Evolutionary conservation across 2,888 invertebrate species (phyloP).

Genomic region (Steinernema scapterisci): DNA sequence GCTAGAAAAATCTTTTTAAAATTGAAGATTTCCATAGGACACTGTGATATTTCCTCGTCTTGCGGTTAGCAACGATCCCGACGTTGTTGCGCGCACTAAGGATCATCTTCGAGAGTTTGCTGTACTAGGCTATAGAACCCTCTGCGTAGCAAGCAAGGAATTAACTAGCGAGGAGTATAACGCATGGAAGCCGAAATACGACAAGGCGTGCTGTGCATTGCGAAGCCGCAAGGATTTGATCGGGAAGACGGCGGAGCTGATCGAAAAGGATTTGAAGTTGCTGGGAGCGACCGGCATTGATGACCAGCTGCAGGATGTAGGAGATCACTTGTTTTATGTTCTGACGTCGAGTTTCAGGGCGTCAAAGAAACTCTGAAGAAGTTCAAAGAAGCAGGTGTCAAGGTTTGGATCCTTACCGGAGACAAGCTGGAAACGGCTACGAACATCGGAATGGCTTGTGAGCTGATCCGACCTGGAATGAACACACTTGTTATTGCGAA

Average conservation of each 20-base stretch:
- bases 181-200: slow-evolving; percentile 83
- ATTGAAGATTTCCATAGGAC: not conserved
- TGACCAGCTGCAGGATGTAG: slow-evolving; percentile 43
- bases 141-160: slow-evolving; percentile 86
- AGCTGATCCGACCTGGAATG: not conserved
- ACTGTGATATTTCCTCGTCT: not conserved
- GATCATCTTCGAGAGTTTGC: slow-evolving; percentile 91
- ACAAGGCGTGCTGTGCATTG: slow-evolving; percentile 76
- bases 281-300: slow-evolving; percentile 46
- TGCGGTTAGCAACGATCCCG: not conserved
- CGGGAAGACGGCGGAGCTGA: slow-evolving; percentile 17
- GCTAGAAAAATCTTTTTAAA: too few relatives aligned
- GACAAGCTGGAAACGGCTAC: slow-evolving; percentile 99
- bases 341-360: slow-evolving; percentile 48
- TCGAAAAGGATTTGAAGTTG: slow-evolving; percentile 40
- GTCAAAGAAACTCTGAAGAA: slow-evolving; percentile 81
- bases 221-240: slow-evolving; percentile 26
- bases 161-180: slow-evolving; percentile 80
- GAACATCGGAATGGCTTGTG: slow-evolving; percentile 74
- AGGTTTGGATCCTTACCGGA: slow-evolving; percentile 92
- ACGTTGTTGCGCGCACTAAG: too few relatives aligned
- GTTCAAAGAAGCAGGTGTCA: slow-evolving; percentile 75
- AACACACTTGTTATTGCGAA: not conserved
- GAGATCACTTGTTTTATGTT: not conserved
- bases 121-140: slow-evolving; percentile 77